Evolutionary conservation across 2,888 invertebrate species (phyloP), one percentile per base, ranked within the genome.

Genomic region (Hydraecia micacea): DNA sequence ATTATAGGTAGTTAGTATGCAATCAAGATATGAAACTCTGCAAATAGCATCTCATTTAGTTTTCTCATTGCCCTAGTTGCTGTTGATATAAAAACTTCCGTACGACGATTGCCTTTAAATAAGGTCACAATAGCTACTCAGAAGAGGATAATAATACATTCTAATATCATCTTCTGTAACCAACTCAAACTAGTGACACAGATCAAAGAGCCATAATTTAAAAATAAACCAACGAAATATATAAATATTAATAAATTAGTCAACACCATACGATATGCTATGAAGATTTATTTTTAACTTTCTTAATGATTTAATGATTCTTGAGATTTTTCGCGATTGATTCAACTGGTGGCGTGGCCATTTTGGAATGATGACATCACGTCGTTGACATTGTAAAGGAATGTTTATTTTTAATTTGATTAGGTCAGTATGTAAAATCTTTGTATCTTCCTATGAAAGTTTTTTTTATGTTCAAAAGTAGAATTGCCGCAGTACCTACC

Each of bases 231-330:
- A 83, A 74, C 52, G 67, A 84, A 76, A 80, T 79, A 84, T 74
- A 79, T 73, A 85, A 86, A 86, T 87, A 84, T 49, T 77, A 80
- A 89, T 89, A 80, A 85, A 87, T 87, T 68, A 76, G 65, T 89
- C 91, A 88, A 81, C 88, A 74, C 86, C 66, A 21, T 67, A 60
- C 42, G 58, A 69, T 66, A 74, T 72, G 25, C 63, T 65, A 63
- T 25, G 67, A 74, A 71, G 63, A 67, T 77, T 79, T 85, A 86
- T 83, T 83, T 83, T 77, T 82, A 84, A 62, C 36, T 81, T 66
- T 60, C 28, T 11, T 63, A 76, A 77, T 79, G 71, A 60, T 82
- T 66, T 52, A 63, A 42, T 77, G 81, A 87, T 86, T 71, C 13
- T 39, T 49, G 58, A 77, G 78, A 81, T 87, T 77, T 81, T 77